Conservation (phyloP, 2,888 invertebrate species). For the Pelosia muscerda region DNA sequence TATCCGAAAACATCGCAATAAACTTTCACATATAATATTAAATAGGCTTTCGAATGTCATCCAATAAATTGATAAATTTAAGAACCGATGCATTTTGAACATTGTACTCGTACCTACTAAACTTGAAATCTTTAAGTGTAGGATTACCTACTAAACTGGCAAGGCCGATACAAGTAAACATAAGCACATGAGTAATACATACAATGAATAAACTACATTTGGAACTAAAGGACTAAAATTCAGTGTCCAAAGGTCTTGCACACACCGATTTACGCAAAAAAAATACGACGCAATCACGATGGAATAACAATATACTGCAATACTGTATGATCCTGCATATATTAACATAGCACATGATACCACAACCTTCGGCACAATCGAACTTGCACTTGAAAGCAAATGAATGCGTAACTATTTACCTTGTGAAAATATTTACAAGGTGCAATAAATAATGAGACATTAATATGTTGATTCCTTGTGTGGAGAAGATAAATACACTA, state of each 20-base stretch:
- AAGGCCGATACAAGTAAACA: too few relatives aligned
- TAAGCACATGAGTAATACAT: too few relatives aligned
- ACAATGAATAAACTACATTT: not conserved
- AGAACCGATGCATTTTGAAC: not conserved
- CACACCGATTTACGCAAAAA: not conserved
- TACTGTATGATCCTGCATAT: not conserved
- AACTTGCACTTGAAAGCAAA: conserved; percentile 44
- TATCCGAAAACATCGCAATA: too few relatives aligned
- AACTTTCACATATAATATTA: too few relatives aligned
- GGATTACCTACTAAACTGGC: not conserved
- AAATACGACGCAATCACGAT: not conserved
- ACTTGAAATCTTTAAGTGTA: not conserved
- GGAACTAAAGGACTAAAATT: not conserved
- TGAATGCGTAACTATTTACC: conserved; percentile 42
- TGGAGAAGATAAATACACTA: conserved; percentile 51
- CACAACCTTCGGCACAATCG: conserved; percentile 11
- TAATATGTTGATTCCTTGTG: conserved; percentile 51
- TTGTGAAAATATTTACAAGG: conserved; percentile 47
- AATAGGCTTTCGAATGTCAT: not conserved
- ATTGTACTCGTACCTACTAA: not conserved
- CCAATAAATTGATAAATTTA: not conserved
- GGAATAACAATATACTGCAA: not conserved
- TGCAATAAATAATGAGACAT: conserved; percentile 54
- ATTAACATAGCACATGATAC: conserved; percentile 2
- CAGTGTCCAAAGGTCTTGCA: not conserved